phyloP scores from a whole-genome alignment of 2,888 invertebrate genomes.

The Cephalotes varians region DNA sequence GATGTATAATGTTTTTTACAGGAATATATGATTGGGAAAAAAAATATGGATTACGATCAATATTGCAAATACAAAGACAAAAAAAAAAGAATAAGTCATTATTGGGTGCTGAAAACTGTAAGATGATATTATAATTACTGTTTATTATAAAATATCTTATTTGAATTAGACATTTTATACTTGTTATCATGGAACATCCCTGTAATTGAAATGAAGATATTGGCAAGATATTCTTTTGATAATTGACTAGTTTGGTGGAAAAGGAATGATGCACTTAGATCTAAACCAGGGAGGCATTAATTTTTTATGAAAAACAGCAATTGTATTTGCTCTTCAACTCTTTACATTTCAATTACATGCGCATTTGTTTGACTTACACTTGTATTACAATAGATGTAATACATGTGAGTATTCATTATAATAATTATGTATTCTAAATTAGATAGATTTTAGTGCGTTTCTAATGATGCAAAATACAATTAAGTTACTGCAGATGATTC shows the following conservation, averaged over 20 bases:
- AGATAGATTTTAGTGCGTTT: constrained; percentile 60
- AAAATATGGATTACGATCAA: background rate
- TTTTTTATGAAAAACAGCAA: constrained; percentile 50
- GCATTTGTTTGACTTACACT: constrained; percentile 48
- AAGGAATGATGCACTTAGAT: constrained; percentile 52
- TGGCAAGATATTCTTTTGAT: constrained; percentile 51
- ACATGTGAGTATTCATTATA: constrained; percentile 52
- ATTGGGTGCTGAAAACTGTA: constrained; percentile 4
- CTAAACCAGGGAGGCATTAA: constrained; percentile 41
- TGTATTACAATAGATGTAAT: constrained; percentile 38
- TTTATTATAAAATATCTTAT: background rate
- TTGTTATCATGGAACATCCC: constrained; percentile 45
- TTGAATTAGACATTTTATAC: background rate
- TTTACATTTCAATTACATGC: constrained; percentile 52
- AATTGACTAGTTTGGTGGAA: constrained; percentile 76
- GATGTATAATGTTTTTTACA: constrained; percentile 26
- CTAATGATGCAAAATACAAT: constrained; percentile 45
- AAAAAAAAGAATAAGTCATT: background rate
- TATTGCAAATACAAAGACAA: constrained; percentile 4
- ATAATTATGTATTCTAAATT: constrained; percentile 64
- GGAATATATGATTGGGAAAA: constrained; percentile 5
- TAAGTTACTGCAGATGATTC: constrained; percentile 58
- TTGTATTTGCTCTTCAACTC: background rate
- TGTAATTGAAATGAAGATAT: constrained; percentile 46
- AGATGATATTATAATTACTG: background rate